Evolutionary conservation across 2,113 vertebrate species (phyloP), one percentile per base, ranked within the genome.

Genomic region (Lepus timidus): DNA sequence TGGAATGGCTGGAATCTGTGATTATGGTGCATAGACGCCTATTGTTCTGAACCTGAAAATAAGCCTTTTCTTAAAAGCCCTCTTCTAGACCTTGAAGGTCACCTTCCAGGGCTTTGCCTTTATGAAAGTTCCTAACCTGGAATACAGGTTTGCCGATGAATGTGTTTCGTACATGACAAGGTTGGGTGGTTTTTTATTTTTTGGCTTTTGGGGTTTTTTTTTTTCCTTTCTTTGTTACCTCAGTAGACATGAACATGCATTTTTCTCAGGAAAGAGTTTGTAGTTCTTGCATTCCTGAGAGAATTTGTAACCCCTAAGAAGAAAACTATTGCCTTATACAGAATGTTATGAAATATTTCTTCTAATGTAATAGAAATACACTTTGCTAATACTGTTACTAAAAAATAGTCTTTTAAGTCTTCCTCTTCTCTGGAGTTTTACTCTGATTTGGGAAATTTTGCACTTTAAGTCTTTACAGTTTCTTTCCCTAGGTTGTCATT

Each of bases 1-100:
- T 84, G 81, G 94, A 97, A 97, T 89, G 80, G 97, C 89, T 51
- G 84, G 95, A 97, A 93, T 91, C 86, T 95, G 78, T 92, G 95
- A 95, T 85, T 90, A 58, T 67, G 36, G 39, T 61, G 51, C 64
- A 92, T 82, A 91, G 92, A 93, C 71, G 52, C 93, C 88, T 93
- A 91, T 93, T 97, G 91, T 95, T 95, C 71, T 62, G 33, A 96
- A 86, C 81, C 85, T 86, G 51, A 85, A 94, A 96, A 96, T 71
- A 95, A 88, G 65, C 67, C 65, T 95, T 88, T 93, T 91, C 67
- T 91, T 82, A 74, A 85, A 91, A 94, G 71, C 33, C 55, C n/a
- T 89, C 20, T 96, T 96, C 86, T 90, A 81, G 81, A 83, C 86
- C 65, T 95, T 95, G 51, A 52, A 89, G 55, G 74, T 97, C 84